These are phyloP conservation scores for Pseudopleuronectes americanus DNA, from an alignment of 2,797 vertebrate genomes.

Conservation along the genomic window DNA sequence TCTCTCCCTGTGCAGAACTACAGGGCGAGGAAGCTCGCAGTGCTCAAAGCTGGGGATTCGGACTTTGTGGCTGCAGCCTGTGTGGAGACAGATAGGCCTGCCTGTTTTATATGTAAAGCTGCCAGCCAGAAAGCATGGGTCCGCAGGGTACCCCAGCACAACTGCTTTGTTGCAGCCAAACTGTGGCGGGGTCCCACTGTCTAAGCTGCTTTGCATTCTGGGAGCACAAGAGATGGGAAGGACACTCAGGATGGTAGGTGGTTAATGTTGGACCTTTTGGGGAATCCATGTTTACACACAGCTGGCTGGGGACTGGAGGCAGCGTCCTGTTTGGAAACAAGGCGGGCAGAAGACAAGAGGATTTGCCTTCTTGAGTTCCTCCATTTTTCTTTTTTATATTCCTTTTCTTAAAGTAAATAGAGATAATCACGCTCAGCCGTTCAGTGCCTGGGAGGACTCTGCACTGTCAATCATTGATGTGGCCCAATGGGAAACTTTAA, in stretches of 20 bases:
- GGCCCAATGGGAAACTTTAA: conserved; percentile 61
- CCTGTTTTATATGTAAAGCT: conserved; percentile 85
- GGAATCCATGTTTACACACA: conserved; percentile 45
- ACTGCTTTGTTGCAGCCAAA: conserved; percentile 78
- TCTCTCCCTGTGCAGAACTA: conserved; percentile 75
- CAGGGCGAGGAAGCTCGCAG: conserved; percentile 70
- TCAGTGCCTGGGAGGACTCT: conserved; percentile 45
- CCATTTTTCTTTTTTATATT: background rate
- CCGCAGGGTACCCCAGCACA: conserved; percentile 68
- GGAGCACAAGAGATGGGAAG: conserved; percentile 63
- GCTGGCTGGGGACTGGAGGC: conserved; percentile 16
- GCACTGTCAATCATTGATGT: conserved; percentile 62
- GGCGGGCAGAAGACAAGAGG: background rate
- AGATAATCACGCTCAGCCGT: conserved; percentile 39
- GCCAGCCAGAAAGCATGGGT: conserved; percentile 75
- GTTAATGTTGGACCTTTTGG: conserved; percentile 50
- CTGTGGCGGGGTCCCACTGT: conserved; percentile 66
- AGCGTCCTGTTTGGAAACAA: conserved; percentile 9
- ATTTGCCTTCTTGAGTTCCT: too few relatives aligned
- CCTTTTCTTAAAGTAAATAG: conserved; percentile 35
- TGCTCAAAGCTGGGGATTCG: conserved; percentile 74
- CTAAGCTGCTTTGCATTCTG: conserved; percentile 79
- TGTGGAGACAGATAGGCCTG: conserved; percentile 79
- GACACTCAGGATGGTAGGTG: conserved; percentile 60
- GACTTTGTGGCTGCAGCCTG: conserved; percentile 79